Evolutionary conservation across 1,140 invertebrate species (phyloP), one percentile per base, ranked within the genome.

Genomic region (Drosophila dunni): DNA sequence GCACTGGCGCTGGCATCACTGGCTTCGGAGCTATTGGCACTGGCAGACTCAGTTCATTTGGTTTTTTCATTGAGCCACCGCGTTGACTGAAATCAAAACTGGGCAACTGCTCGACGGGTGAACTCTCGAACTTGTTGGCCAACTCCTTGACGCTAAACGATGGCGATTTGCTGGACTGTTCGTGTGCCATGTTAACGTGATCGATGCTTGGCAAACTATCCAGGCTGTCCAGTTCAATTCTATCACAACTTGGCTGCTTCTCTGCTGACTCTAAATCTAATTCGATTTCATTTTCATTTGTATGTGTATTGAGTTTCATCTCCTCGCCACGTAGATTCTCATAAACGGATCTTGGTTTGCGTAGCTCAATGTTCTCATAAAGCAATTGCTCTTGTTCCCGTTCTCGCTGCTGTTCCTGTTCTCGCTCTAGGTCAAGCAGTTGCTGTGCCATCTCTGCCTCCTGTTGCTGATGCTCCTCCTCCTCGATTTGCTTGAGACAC

Each of bases 111-210:
- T 92, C 92, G 10, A 92, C 84, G 0, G 94, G 94, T 48, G 94
- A 94, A 11, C 75, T 89, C 78, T 94, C 94, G 48, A 94, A 94
- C 70, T 94, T 93, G 36, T 93, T 94, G 10, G 94, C 94, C 46
- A 94, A 68, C 75, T 94, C 93, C 38, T 94, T 92, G 3, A 94
- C 94, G 63, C 94, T 94, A 24, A 92, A 91, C 6, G 91, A 90
- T 6, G 91, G 88, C 15, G 91, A 91, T 70, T 90, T 92, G 44
- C 80, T 69, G 9, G 69, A 69, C 13, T 81, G 68, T 7, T 72
- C 70, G 11, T 80, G 64, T 36, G 79, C 61, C 33, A 85, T 75
- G 53, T 66, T 80, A 11, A 66, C 68, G 24, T 70, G 60, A 65
- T 93, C 93, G 6, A 58, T 61, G 46, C 70, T 61, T 9, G 40